Percentiles rank a stretch among this genome's conserved stretches.
Evolutionary conservation across 1,140 invertebrate species (phyloP).

Genomic region (Notospermus geniculatus): DNA sequence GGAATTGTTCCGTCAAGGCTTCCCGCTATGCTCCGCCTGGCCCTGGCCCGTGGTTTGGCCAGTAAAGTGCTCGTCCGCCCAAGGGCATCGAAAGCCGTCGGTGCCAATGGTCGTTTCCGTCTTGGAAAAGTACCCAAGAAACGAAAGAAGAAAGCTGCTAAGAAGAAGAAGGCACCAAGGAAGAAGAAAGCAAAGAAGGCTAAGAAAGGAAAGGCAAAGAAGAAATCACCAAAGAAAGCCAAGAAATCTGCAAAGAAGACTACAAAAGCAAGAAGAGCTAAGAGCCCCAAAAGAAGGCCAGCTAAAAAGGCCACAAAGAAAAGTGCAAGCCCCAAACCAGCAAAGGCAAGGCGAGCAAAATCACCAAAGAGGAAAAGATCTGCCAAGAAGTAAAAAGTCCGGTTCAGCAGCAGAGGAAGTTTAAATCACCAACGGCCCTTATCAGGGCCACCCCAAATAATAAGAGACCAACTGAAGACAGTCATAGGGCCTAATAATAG

Average conservation of each 20-base stretch:
- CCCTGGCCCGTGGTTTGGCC: slow-evolving; percentile 27
- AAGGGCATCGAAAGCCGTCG: slow-evolving; percentile 30
- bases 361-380: not conserved
- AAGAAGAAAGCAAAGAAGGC: slow-evolving; percentile 21
- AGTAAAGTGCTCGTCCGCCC: slow-evolving; percentile 23
- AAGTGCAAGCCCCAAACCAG: not conserved
- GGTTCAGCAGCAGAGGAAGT: not conserved
- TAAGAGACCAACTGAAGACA: too few species aligned
- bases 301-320: not conserved
- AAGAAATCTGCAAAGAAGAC: slow-evolving; percentile 8
- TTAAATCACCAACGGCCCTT: not conserved
- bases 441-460: slow-evolving; percentile 12
- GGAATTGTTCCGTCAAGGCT: slow-evolving; percentile 30
- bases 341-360: too few species aligned
- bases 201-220: slow-evolving; percentile 8
- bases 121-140: slow-evolving; percentile 30
- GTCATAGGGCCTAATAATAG: too few species aligned
- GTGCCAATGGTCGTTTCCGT: slow-evolving; percentile 37
- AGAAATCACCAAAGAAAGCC: slow-evolving; percentile 15
- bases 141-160: slow-evolving; percentile 10
- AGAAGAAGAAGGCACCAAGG: slow-evolving; percentile 13
- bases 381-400: slow-evolving; percentile 2
- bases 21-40: slow-evolving; percentile 31
- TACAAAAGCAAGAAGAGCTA: not conserved
- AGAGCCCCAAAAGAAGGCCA: slow-evolving; percentile 5